Evolutionary conservation across 2,888 invertebrate species (phyloP), one percentile per base, ranked within the genome.

Genomic region (Eretmocerus hayati): DNA sequence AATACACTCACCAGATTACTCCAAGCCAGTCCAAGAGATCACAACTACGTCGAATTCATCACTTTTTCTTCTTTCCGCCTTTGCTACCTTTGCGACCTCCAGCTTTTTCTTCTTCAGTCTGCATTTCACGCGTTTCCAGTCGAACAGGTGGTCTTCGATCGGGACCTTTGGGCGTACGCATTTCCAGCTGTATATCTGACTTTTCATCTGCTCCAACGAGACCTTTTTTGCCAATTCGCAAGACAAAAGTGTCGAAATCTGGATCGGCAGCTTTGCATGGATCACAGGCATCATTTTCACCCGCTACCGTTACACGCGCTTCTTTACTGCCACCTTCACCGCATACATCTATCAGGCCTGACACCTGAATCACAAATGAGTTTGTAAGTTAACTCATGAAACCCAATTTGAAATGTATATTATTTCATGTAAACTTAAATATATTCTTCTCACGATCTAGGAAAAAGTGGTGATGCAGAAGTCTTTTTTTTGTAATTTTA

Each of bases 151-250:
- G 77, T 18, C 74, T 64, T 23, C 76, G 74, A 0, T 80, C 77
- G 0, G 81, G 80, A 0, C 81, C 81, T 50, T 82, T 81, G 0
- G 87, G 87, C 0, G 87, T 87, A 43, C 81, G 78, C 61, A 87
- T 67, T 60, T 87, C 87, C 57, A 87, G 75, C 74, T 87, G 79
- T 67, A 84, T 73, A 43, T 78, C 82, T 43, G 78, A 78, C 65
- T 84, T 84, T 71, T 85, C 85, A 51, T 81, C 81, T 36, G 78
- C 79, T 0, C 82, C 81, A 26, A 83, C 83, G 1, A 71, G 56
- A 1, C 81, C 80, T 62, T 87, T 87, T 62, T 85, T 87, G 2
- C 87, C 87, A 48, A 88, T 82, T 60, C 83, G 79, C 39, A 87
- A 69, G 4, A 87, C 74, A 56, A 86, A 86, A 1, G 85, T 78